Base-by-base conservation (phyloP, 1,140 invertebrate species). In the Choristoneura fumiferana region DNA sequence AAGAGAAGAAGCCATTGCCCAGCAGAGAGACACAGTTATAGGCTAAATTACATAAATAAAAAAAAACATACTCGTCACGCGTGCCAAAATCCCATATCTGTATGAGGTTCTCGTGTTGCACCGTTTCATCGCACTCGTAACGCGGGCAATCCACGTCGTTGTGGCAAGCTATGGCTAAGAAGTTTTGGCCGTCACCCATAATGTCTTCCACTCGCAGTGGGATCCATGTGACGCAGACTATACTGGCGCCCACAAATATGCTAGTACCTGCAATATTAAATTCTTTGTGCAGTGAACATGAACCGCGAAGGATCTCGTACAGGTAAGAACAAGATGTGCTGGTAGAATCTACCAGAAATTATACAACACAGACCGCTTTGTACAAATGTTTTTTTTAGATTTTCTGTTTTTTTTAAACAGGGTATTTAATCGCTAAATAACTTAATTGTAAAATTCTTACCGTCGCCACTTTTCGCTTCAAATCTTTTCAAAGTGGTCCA, bases 41-140 rank as follows among this genome's bases (percentile, higher is more conserved):
- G n/a, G n/a, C n/a, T n/a, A n/a, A n/a, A n/a, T n/a, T n/a, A n/a
- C n/a, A n/a, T n/a, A n/a, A n/a, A n/a, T n/a, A n/a, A n/a, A 14
- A 12, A 17, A 2, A 15, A 1, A 64, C 59, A 57, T 60, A 63
- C 66, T 1, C n/a, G 5, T 57, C 14, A 15, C 70, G 63, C 15
- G 69, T 36, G 0, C 65, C 67, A 22, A 78, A 76, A 37, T 76
- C 63, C 83, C 83, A 86, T 37, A 86, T 64, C 61, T 86, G 83
- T 34, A 86, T 22, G 1, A 71, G 36, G 0, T 49, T 53, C 4
- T 59, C 9, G 6, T 69, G 35, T 8, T 71, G 52, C 8, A 37
- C 53, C 0, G 54, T 52, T n/a, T 70, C 58, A n/a, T 54, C 57
- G 14, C 12, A 18, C 15, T 52, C 40, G 2, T 56, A 14, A 0